Base-by-base conservation (phyloP, 2,888 invertebrate species). In the Cheilosia grossa region DNA sequence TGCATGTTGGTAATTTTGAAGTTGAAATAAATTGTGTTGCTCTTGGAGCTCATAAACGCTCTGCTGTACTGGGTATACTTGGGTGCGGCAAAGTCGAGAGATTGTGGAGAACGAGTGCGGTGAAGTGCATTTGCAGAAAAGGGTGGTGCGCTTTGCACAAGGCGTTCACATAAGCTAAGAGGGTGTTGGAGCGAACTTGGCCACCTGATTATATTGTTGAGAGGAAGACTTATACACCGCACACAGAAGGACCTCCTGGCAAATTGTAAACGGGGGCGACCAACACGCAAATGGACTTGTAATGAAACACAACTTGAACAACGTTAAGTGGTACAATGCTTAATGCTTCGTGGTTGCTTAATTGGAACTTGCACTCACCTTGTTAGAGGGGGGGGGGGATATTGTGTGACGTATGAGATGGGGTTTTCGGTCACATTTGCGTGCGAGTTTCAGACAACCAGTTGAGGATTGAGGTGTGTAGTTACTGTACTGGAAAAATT, bases 1-100 rank as follows among this genome's bases (percentile, higher is more conserved):
- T 85, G 80, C 83, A 75, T 80, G 75, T 70, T 69, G 70, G 69
- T 44, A 64, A 70, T 74, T 83, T 70, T 33, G 69, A 74, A 85
- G 64, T 64, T 75, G 74, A 72, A 83, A 70, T 66, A 67, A 80
- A 80, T 74, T 64, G 24, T 59, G 63, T 66, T 80, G 59, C 61
- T 66, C 80, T 80, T 70, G 78, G 64, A 75, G 70, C 49, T 70
- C 69, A 66, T 69, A 66, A 77, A 72, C 77, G 82, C 66, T n/a
- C 21, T 37, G 27, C 27, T 27, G 6, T 1, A 27, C 49, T 19
- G 70, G 66, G 54, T 44, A 13, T 4, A 13, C 13, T n/a, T 64
- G 42, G 47, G 30, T 44, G 66, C 59, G 69, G 51, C 33, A 15
- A 51, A 21, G 47, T 24, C 33, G 24, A n/a, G 17, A 7, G 53